Base-by-base conservation (phyloP, 2,113 vertebrate species). In the Dasyornis broadbenti region DNA sequence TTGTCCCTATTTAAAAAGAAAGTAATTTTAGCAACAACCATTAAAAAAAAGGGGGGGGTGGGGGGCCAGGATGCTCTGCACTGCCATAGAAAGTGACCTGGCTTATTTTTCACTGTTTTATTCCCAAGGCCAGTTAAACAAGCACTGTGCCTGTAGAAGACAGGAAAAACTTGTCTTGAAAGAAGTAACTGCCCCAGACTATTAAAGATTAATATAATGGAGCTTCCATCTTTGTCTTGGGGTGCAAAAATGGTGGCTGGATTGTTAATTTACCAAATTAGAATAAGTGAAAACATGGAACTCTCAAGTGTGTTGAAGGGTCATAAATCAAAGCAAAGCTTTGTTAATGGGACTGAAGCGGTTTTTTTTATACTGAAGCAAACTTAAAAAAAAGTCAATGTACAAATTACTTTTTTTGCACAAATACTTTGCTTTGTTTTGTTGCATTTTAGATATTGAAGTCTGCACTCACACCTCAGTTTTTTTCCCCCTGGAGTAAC, bases 301-400 rank as follows among this genome's bases (percentile, higher is more conserved):
- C 56, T 92, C 50, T 73, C 4, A 26, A 68, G 82, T 57, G 53
- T 81, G n/a, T 70, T 92, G 72, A 86, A 83, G 68, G 72, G 75
- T 68, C 60, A 31, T 86, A 66, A 91, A 86, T 80, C 20, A 75
- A 70, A 88, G 37, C 60, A 77, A 88, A 94, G 69, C 52, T 93
- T 95, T 88, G 82, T 86, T 90, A 78, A 52, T 86, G 89, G 80
- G 80, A 89, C 78, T 84, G 69, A 83, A 92, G 85, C 84, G 52
- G 23, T 21, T 64, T 90, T 96, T 96, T 96, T 97, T 92, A 83
- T 97, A 83, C 91, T 93, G 95, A 91, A 93, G 96, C 93, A 96
- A 89, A 96, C 84, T 91, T 95, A 95, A 94, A 93, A 79, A 95
- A 94, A 96, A 85, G 39, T 86, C 65, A 68, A 82, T 87, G 89